Evolutionary conservation across 2,888 invertebrate genomes (phyloP).

Genomic region (Bruchidius siliquastri): DNA sequence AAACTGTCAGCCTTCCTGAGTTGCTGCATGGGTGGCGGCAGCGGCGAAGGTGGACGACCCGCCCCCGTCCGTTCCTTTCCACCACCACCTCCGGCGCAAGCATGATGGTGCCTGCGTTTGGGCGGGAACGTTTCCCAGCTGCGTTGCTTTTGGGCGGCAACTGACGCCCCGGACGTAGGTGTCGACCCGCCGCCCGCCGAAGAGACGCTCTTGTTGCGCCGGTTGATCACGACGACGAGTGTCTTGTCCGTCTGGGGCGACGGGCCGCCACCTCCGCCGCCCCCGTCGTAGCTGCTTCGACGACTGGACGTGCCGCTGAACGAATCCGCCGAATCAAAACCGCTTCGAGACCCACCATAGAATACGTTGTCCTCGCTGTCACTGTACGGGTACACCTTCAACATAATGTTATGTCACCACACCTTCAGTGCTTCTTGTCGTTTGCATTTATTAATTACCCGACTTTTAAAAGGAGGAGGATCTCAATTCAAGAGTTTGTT

Average conservation of each 20-base stretch:
- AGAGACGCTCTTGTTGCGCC: slow-evolving; percentile 39
- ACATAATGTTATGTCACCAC: too few species aligned
- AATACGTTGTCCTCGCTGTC: slow-evolving; percentile 56
- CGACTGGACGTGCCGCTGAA: slow-evolving; percentile 55
- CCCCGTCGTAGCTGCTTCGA: slow-evolving; percentile 51
- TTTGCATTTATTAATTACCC: too few species aligned
- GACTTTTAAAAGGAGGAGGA: too few species aligned
- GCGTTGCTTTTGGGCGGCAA: slow-evolving; percentile 55
- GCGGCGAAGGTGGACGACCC: slow-evolving; percentile 10
- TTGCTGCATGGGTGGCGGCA: slow-evolving; percentile 37
- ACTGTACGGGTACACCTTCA: slow-evolving; percentile 53
- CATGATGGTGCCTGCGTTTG: slow-evolving; percentile 42
- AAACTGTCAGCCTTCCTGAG: slow-evolving; percentile 62
- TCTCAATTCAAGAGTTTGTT: too few species aligned
- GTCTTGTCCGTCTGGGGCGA: slow-evolving; percentile 41
- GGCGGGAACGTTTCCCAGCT: slow-evolving; percentile 63
- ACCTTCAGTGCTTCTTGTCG: too few species aligned
- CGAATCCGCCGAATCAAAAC: slow-evolving; percentile 54
- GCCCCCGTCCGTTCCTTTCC: slow-evolving; percentile 26
- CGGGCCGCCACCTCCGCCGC: not conserved
- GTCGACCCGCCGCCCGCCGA: not conserved
- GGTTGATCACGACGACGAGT: slow-evolving; percentile 52
- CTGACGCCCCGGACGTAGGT: slow-evolving; percentile 24
- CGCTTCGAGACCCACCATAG: slow-evolving; percentile 48
- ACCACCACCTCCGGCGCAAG: slow-evolving; percentile 42